phyloP scores from a whole-genome alignment of 2,888 invertebrate species.

The Phragmatobia fuliginosa region DNA sequence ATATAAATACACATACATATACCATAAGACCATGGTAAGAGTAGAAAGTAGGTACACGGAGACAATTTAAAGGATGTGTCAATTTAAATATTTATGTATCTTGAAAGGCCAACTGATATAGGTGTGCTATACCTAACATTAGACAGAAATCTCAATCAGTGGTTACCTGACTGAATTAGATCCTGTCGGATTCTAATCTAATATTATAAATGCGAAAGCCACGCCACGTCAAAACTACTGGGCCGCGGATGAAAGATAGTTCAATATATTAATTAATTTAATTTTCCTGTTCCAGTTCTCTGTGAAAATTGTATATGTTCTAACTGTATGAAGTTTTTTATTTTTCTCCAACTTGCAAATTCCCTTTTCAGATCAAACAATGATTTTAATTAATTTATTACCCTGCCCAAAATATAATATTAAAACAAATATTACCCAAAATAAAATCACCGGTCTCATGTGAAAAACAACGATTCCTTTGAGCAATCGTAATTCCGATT shows the following conservation, averaged over 20 bases:
- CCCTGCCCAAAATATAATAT: no score
- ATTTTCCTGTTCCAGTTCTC: not conserved
- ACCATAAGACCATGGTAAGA: not conserved
- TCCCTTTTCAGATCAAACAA: not conserved
- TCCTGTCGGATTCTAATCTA: not conserved
- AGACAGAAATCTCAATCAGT: not conserved
- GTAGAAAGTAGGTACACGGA: not conserved
- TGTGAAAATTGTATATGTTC: not conserved
- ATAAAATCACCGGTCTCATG: constrained; percentile 39
- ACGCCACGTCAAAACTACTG: no score
- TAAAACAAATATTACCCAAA: no score
- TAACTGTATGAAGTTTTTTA: no score
- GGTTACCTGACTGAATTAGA: not conserved
- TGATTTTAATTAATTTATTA: constrained; percentile 16
- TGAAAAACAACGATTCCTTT: constrained; percentile 48
- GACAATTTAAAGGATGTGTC: no score
- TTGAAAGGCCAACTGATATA: no score
- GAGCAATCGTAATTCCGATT: constrained; percentile 52
- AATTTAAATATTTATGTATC: not conserved
- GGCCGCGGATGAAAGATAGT: no score
- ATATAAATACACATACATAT: no score
- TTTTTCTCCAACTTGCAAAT: no score
- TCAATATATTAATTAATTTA: no score
- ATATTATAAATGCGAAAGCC: no score
- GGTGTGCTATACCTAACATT: no score